phyloP scores from a whole-genome alignment of 2,797 vertebrate species.

The Oreonectes daqikongensis region DNA sequence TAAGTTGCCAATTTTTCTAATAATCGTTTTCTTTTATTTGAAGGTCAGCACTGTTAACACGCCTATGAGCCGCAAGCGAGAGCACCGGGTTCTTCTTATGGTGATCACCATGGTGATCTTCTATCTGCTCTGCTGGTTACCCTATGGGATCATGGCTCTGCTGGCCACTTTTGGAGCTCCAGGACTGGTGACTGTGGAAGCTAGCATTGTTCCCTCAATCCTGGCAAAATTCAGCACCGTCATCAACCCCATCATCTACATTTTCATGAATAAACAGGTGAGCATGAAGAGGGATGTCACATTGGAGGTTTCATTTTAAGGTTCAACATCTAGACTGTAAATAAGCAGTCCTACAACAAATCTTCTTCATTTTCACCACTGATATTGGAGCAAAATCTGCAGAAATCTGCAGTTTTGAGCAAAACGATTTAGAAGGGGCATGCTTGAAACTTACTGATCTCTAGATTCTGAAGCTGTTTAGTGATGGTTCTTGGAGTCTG shows the following conservation, averaged over 20 bases:
- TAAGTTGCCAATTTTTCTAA: background rate
- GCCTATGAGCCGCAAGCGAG: slow-evolving; percentile 61
- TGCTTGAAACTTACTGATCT: background rate
- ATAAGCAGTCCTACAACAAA: background rate
- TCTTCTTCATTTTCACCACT: background rate
- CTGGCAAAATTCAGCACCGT: slow-evolving; percentile 82
- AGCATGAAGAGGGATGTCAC: slow-evolving; percentile 37
- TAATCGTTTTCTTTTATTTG: background rate
- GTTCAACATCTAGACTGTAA: background rate
- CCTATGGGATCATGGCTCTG: slow-evolving; percentile 78
- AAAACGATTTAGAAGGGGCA: too few relatives aligned
- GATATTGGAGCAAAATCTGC: background rate
- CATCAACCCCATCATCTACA: slow-evolving; percentile 82
- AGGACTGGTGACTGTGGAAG: slow-evolving; percentile 73
- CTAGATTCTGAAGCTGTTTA: background rate
- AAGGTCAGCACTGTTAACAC: slow-evolving; percentile 72
- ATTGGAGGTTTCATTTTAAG: background rate
- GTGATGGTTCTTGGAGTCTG: background rate
- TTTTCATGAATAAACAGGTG: slow-evolving; percentile 86
- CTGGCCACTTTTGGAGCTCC: slow-evolving; percentile 75
- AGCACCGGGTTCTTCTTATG: slow-evolving; percentile 78
- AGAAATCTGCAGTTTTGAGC: background rate
- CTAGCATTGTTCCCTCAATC: slow-evolving; percentile 78
- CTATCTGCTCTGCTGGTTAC: slow-evolving; percentile 85
- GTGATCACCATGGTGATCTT: slow-evolving; percentile 79